Percentiles rank a stretch among this genome's conserved stretches.
phyloP scores from a whole-genome alignment of 2,888 invertebrate species.

The Lepetodrilus schrolli region DNA sequence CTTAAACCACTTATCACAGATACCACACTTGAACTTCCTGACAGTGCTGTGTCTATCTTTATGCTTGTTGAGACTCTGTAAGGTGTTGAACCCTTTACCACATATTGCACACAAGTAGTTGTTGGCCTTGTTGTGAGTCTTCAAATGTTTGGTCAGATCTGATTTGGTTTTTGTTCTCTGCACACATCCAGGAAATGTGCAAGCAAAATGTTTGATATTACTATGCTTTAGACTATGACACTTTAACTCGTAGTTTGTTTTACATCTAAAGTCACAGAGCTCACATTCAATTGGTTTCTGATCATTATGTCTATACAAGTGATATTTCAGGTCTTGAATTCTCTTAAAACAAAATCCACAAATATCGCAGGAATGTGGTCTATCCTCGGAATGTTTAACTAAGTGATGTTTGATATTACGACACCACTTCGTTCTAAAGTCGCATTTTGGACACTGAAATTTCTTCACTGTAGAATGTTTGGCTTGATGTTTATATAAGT shows the following conservation, averaged over 20 bases:
- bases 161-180: constrained; percentile 57
- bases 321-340: constrained; percentile 48
- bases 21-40: constrained; percentile 52
- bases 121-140: constrained; percentile 48
- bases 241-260: constrained; percentile 58
- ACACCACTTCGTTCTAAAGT: constrained; percentile 56
- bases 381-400: constrained; percentile 45
- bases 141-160: constrained; percentile 58
- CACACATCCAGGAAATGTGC: constrained; percentile 54
- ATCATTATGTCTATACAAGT: constrained; percentile 55
- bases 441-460: constrained; percentile 52
- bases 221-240: constrained; percentile 59
- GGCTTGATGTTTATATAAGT: constrained; percentile 46
- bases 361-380: constrained; percentile 48
- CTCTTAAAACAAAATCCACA: constrained; percentile 56
- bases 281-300: constrained; percentile 57
- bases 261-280: constrained; percentile 57
- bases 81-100: constrained; percentile 49
- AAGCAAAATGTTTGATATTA: constrained; percentile 49
- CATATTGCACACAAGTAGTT: constrained; percentile 49
- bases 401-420: constrained; percentile 50
- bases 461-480: constrained; percentile 51
- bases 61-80: constrained; percentile 48
- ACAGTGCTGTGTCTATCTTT: constrained; percentile 42
- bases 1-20: constrained; percentile 55